Evolutionary conservation across 2,797 vertebrate species (phyloP), one percentile per base, ranked within the genome.

Genomic region (Sebastes minor): DNA sequence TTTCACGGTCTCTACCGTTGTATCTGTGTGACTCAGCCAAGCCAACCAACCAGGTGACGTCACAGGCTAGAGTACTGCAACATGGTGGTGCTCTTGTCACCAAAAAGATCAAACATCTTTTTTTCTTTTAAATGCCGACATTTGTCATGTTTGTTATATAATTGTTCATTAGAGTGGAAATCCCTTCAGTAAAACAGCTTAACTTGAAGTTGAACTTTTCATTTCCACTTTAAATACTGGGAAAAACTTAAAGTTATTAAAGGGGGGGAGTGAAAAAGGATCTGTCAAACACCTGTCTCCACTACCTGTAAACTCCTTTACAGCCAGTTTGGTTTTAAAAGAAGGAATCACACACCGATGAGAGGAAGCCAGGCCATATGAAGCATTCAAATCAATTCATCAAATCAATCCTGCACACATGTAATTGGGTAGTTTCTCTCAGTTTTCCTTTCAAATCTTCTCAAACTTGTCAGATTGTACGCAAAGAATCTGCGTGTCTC

Each of bases 261-360:
- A 59, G 0, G 1, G 1, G 23, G 55, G 23, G 0, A 13, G 55
- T 11, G 1, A 25, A 25, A 25, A 56, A 12, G 2, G 25, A 18
- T 59, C 14, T 28, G 25, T 0, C n/a, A 55, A 55, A 55, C 23
- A 8, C 55, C 23, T 3, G 53, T 27, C 23, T 27, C 23, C 23
- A 57, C 55, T 14, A 14, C 23, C 23, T 27, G 23, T 56, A 25
- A 56, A 1, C 55, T 56, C 16, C 42, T 18, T 0, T 46, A 46
- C 42, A 46, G 42, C 1, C 42, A 46, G 42, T 46, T 1, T 46
- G 42, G 42, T 46, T 46, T 46, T 46, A 20, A 46, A 46, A 46
- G 42, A 18, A 46, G 16, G 42, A 46, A 46, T 42, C 38, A 3
- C 38, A 42, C 38, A 42, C 14, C 55, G 0, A 1, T 57, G 56